Percentiles rank a stretch among this genome's conserved stretches.
Evolutionary conservation across 2,888 invertebrate species (phyloP).

Genomic region (Drosophila mimica): DNA sequence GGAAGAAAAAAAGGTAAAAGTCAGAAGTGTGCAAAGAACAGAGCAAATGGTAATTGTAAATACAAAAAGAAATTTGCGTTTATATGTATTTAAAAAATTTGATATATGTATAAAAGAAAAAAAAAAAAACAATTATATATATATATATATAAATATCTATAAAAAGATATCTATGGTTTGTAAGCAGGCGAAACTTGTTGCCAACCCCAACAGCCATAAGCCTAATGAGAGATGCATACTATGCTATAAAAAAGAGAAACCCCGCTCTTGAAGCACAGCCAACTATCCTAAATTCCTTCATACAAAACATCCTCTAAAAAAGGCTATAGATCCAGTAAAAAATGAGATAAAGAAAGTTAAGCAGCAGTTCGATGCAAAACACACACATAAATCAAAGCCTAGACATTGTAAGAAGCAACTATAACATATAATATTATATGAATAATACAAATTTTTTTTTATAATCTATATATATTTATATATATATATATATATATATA

Average conservation of each 20-base stretch:
- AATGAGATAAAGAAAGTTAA: not conserved
- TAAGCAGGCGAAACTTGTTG: constrained; percentile 39
- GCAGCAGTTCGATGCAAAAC: not conserved
- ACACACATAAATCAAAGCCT: constrained; percentile 43
- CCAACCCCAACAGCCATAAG: constrained; percentile 56
- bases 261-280: constrained; percentile 31
- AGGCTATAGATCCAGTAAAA: constrained; percentile 9
- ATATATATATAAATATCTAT: constrained; percentile 10
- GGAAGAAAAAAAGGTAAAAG: constrained; percentile 6
- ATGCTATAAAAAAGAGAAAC: constrained; percentile 6
- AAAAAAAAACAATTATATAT: not conserved
- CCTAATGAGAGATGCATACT: constrained; percentile 41
- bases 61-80: constrained; percentile 48
- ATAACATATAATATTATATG: constrained; percentile 11
- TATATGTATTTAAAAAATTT: constrained; percentile 56
- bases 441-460: constrained; percentile 30
- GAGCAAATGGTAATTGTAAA: constrained; percentile 40
- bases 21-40: constrained; percentile 7
- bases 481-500: constrained; percentile 10
- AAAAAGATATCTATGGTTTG: constrained; percentile 28
- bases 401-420: constrained; percentile 34
- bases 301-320: not conserved
- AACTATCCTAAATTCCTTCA: constrained; percentile 14
- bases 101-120: constrained; percentile 14
- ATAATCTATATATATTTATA: constrained; percentile 4